Percentiles rank a stretch among this genome's conserved stretches.
Conservation (phyloP, 2,888 invertebrate genomes). For the Mallateleia sp. region DNA sequence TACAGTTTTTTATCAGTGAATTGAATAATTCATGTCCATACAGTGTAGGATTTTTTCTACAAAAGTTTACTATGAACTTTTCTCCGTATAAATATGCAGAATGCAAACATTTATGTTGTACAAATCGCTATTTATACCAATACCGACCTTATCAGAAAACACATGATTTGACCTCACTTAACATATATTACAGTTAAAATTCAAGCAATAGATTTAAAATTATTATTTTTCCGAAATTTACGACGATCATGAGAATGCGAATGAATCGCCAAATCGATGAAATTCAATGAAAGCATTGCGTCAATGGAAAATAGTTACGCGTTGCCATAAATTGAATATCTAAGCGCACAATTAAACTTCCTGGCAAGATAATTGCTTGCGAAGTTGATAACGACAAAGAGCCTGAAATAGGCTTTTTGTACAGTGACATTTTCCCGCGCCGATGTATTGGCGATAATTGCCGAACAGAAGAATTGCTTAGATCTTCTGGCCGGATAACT, state of each 20-base stretch:
- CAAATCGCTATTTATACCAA: no score
- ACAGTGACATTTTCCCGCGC: conserved; percentile 86
- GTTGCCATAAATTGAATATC: conserved; percentile 65
- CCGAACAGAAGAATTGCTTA: conserved; percentile 83
- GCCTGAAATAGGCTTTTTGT: conserved; percentile 74
- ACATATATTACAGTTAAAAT: no score
- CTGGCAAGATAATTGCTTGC: conserved; percentile 53
- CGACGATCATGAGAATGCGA: neutral
- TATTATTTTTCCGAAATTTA: neutral
- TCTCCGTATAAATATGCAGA: no score
- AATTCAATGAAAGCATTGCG: conserved; percentile 23
- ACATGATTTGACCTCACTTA: no score
- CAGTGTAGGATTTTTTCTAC: no score
- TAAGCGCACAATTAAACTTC: conserved; percentile 67
- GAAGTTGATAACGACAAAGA: conserved; percentile 68
- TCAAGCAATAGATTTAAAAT: no score
- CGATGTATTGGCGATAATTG: conserved; percentile 88
- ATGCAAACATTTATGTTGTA: no score
- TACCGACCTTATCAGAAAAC: no score
- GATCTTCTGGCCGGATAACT: conserved; percentile 84
- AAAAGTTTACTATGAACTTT: no score
- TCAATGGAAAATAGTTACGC: conserved; percentile 42
- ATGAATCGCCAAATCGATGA: neutral
- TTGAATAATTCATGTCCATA: no score
- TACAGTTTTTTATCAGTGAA: no score